Conservation (phyloP, 2,113 vertebrate genomes). For the Pterophyllum scalare region DNA sequence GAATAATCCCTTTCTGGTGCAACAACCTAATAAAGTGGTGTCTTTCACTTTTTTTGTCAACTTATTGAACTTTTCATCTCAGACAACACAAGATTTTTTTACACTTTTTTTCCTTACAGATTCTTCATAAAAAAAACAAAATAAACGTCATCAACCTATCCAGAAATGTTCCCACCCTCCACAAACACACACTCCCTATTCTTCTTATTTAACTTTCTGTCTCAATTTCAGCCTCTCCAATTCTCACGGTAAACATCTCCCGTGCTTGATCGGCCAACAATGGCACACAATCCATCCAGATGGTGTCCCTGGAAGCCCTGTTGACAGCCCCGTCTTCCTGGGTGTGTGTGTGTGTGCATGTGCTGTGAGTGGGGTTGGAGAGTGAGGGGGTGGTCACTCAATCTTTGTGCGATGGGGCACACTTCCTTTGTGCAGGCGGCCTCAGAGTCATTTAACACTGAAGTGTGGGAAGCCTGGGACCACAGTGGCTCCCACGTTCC, state of each 20-base stretch:
- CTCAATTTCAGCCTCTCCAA: constrained; percentile 67
- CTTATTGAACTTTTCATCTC: neutral
- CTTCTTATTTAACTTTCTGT: constrained; percentile 58
- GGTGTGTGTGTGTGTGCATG: constrained; percentile 57
- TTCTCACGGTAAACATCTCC: constrained; percentile 75
- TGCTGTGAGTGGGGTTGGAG: neutral
- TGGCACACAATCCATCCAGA: constrained; percentile 75
- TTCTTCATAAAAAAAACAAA: neutral
- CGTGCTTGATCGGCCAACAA: constrained; percentile 70
- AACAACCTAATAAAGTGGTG: neutral
- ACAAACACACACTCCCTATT: constrained; percentile 37
- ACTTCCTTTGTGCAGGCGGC: constrained; percentile 79
- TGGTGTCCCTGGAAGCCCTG: constrained; percentile 78
- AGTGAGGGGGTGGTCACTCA: constrained; percentile 51
- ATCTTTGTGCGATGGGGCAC: constrained; percentile 80
- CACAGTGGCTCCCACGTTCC: constrained; percentile 80
- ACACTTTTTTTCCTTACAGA: neutral
- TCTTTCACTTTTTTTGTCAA: neutral
- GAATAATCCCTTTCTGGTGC: neutral
- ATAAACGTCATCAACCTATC: neutral
- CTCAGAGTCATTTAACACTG: constrained; percentile 76
- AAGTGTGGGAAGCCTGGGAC: constrained; percentile 82
- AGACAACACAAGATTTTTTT: neutral
- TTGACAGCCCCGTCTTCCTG: constrained; percentile 60
- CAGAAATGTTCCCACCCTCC: constrained; percentile 24